phyloP scores from a whole-genome alignment of 2,113 vertebrate genomes.

The Paradisaea rubra region DNA sequence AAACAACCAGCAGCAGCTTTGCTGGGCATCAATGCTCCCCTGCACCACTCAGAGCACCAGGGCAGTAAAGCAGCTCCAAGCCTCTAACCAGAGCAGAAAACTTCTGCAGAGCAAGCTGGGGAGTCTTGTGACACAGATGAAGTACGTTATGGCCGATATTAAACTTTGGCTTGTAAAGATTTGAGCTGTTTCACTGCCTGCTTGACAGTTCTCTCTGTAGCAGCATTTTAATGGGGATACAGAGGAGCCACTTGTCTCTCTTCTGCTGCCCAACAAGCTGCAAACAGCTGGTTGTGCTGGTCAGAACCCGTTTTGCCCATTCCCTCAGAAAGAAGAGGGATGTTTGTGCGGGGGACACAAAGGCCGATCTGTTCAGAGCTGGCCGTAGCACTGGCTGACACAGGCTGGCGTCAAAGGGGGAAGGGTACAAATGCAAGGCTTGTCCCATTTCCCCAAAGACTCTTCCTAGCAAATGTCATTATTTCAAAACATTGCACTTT shows the following conservation, averaged over 20 bases:
- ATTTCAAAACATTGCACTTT: background rate
- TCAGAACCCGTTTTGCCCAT: background rate
- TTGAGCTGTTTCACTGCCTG: background rate
- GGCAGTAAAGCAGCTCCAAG: background rate
- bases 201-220: accelerated
- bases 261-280: background rate
- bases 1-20: background rate
- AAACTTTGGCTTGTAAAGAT: background rate
- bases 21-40: background rate
- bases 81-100: background rate
- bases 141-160: background rate
- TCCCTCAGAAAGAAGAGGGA: background rate
- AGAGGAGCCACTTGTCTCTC: constrained; percentile 20
- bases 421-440: background rate
- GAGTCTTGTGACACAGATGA: constrained; percentile 15
- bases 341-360: constrained; percentile 46
- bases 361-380: constrained; percentile 5
- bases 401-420: background rate
- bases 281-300: background rate
- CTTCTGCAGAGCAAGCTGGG: background rate
- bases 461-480: background rate
- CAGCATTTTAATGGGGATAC: background rate
- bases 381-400: background rate
- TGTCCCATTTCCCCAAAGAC: background rate
- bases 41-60: background rate